phyloP scores from a whole-genome alignment of 2,797 vertebrate genomes.

The Eremophila alpestris region DNA sequence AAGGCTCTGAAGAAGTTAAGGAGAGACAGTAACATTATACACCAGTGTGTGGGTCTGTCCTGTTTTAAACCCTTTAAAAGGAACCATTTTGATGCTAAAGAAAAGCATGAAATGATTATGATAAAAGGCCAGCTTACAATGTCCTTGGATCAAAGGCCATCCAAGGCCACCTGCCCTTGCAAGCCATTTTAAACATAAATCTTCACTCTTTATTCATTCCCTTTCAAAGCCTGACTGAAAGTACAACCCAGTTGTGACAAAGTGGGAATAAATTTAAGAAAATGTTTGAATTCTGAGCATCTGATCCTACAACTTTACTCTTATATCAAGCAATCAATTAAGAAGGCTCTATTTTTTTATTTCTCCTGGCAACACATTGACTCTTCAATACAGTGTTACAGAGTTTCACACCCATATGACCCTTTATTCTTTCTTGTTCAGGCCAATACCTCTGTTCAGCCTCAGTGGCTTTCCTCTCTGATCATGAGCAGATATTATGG shows the following conservation, averaged over 20 bases:
- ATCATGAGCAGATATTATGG: background rate
- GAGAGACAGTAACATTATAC: background rate
- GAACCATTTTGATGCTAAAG: background rate
- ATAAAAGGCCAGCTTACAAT: background rate
- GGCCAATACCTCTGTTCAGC: background rate
- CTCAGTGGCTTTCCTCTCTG: background rate
- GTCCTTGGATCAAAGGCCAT: background rate
- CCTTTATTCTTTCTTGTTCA: background rate
- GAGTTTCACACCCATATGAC: background rate
- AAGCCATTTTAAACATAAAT: background rate
- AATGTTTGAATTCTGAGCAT: background rate
- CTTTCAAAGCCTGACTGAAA: background rate
- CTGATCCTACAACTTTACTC: background rate
- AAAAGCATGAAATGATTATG: background rate
- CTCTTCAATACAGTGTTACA: background rate
- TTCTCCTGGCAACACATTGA: background rate
- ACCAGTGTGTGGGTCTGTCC: rapidly evolving
- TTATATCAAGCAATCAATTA: background rate
- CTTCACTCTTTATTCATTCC: background rate
- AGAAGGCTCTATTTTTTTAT: background rate
- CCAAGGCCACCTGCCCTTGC: background rate
- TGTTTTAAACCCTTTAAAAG: background rate
- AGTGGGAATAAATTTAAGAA: background rate
- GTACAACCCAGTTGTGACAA: background rate
- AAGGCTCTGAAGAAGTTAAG: background rate